phyloP scores from a whole-genome alignment of 2,113 vertebrate genomes.

The Erythrocercus mccallii region DNA sequence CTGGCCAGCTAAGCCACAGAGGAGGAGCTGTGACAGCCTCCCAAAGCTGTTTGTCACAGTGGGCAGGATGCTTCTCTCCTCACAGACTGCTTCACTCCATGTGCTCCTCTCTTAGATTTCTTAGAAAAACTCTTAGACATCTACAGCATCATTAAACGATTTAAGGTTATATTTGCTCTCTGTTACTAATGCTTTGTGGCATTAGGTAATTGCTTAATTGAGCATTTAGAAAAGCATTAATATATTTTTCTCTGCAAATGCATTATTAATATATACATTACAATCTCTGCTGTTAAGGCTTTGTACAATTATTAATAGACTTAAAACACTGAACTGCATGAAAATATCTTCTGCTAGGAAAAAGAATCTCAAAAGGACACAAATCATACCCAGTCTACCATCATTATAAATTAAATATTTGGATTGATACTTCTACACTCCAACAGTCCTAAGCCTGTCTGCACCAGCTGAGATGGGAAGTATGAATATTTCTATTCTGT shows the following conservation, averaged over 20 bases:
- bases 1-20: background rate
- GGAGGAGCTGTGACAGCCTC: background rate
- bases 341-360: background rate
- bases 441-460: background rate
- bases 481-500: background rate
- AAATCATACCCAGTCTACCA: background rate
- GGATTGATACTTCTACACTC: background rate
- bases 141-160: background rate
- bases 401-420: background rate
- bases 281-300: background rate
- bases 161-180: background rate
- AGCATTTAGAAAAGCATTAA: constrained; percentile 37
- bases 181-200: background rate
- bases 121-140: background rate
- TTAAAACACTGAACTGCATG: background rate
- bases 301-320: constrained; percentile 28
- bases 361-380: background rate
- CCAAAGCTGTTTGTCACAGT: background rate
- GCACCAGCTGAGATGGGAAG: background rate
- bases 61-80: background rate
- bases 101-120: background rate
- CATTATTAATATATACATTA: constrained; percentile 41
- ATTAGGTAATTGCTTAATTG: constrained; percentile 36
- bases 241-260: constrained; percentile 28
- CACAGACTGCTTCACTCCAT: background rate